These are phyloP conservation scores for Portevinia maculata DNA, from an alignment of 2,888 invertebrate species.

Conservation along the genomic window DNA sequence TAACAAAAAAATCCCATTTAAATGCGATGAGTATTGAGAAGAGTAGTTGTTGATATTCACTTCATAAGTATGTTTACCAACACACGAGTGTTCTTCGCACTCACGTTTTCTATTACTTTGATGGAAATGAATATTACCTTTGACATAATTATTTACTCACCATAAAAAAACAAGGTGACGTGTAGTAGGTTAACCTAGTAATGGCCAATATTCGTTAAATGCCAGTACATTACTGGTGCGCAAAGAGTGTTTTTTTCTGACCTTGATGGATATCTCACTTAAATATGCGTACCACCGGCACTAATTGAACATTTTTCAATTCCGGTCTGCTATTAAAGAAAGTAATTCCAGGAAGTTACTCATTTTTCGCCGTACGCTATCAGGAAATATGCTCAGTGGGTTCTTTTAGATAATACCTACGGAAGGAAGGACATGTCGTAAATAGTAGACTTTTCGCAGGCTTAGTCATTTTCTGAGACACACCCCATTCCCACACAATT, in stretches of 20 bases:
- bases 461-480: conserved; percentile 9
- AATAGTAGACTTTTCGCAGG: conserved; percentile 39
- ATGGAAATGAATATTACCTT: conserved; percentile 25
- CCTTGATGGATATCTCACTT: conserved; percentile 54
- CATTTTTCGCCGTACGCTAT: conserved; percentile 32
- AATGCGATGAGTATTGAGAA: neutral
- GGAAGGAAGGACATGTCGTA: conserved; percentile 54
- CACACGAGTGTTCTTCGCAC: conserved; percentile 32
- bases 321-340: neutral
- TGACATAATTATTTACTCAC: conserved; percentile 50
- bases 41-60: conserved; percentile 6
- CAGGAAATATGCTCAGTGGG: conserved; percentile 32
- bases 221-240: too few species aligned
- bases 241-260: conserved; percentile 20
- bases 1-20: conserved; percentile 9
- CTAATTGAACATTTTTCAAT: conserved; percentile 48
- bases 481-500: conserved; percentile 16
- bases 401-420: neutral
- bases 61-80: conserved; percentile 23
- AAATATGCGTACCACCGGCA: conserved; percentile 28
- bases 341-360: conserved; percentile 39
- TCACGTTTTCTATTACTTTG: conserved; percentile 4
- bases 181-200: conserved; percentile 15
- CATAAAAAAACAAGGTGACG: conserved; percentile 33
- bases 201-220: conserved; percentile 11